Base-by-base conservation (phyloP, 2,888 invertebrate species). In the Sipha maydis region DNA sequence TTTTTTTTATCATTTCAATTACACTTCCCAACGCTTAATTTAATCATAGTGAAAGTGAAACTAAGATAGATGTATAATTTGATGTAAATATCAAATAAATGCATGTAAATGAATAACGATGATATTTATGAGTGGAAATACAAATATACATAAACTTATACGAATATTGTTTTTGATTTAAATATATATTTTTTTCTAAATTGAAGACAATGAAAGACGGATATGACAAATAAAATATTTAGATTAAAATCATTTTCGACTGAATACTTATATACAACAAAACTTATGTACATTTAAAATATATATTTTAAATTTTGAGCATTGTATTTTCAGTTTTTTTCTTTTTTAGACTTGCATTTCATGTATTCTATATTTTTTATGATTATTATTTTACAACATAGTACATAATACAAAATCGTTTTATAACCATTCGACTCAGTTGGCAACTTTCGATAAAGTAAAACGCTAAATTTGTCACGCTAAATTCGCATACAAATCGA, bases 401-500 rank as follows among this genome's bases (percentile, higher is more conserved):
- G 4, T 34, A 21, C 54, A 78, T 54, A 25, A n/a, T 61, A 34
- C 7, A 61, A 79, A 79, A 61, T n/a, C 14, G 34, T 79, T 79
- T 34, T 61, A 79, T 61, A 61, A 61, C 34, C 25, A 34, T 79
- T 79, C 78, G 56, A 79, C 25, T 34, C 25, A 31, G 56, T 61
- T 56, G 34, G 25, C 14, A 34, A 38, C 25, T 61, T 69, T 61
- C 7, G 17, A 79, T 79, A n/a, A 79, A 61, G 14, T n/a, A 61
- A 25, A 56, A 69, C 69, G n/a, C 25, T 25, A 34, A 61, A 25
- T 25, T 61, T n/a, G 56, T 61, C 61, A 56, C 34, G 5, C 28
- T 11, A 78, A 78, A 78, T 78, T 78, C 56, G 11, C 14, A 61
- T 61, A 25, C 4, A 78, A 56, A 78, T 78, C 28, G 28, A 69